Percentiles rank a stretch among this genome's conserved stretches.
phyloP scores from a whole-genome alignment of 1,140 invertebrate genomes.

The Metopolophium dirhodum region DNA sequence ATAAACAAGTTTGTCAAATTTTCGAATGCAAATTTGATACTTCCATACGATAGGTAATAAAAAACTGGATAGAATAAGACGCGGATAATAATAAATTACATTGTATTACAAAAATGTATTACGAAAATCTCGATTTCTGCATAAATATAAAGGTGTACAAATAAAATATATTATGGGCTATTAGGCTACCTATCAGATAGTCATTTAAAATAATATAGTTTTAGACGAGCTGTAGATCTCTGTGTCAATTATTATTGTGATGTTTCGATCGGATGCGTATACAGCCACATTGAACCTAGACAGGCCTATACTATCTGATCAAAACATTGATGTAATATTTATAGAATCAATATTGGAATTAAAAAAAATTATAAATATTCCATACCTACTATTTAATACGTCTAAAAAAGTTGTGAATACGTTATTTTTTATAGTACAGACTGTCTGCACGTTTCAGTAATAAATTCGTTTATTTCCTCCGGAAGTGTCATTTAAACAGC shows the following conservation, averaged over 20 bases:
- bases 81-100: neutral
- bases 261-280: neutral
- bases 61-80: neutral
- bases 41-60: neutral
- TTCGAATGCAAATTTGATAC: neutral
- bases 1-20: constrained; percentile 11
- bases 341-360: neutral
- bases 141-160: neutral
- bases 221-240: neutral
- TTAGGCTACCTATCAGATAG: neutral
- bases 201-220: neutral
- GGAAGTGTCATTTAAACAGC: neutral
- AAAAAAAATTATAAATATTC: neutral
- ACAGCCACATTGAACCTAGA: neutral
- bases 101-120: neutral
- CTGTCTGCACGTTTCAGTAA: neutral
- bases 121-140: neutral
- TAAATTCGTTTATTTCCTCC: neutral
- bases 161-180: neutral
- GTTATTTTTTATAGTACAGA: neutral
- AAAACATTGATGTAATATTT: neutral
- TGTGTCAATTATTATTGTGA: neutral
- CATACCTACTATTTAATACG: neutral
- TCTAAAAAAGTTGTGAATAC: neutral
- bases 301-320: neutral